Evolutionary conservation across 2,888 invertebrate species (phyloP), one percentile per base, ranked within the genome.

Genomic region (Drosophila greeni): DNA sequence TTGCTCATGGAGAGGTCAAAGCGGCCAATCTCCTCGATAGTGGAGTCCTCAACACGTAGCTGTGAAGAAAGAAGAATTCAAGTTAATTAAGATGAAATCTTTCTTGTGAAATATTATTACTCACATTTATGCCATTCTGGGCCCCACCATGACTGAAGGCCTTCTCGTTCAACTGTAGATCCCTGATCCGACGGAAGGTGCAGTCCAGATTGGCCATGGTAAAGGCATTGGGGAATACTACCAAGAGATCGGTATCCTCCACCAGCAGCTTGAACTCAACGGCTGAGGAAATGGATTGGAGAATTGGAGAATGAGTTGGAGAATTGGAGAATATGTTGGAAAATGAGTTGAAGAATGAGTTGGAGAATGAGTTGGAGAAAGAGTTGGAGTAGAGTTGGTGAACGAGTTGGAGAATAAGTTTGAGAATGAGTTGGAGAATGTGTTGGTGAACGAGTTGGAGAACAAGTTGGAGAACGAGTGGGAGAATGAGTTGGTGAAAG

Each of bases 1-100:
- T 86, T 86, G 29, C 84, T 85, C 60, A 89, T 74, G 5, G 87
- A 86, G 3, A 86, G 84, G 24, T 86, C 87, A 39, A 88, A 86
- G 20, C 86, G 76, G 49, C 85, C 76, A 5, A 89, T 73, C 31
- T 83, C 77, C 8, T 84, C 72, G 23, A 89, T 84, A 11, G 72
- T 57, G 3, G 87, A 85, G 3, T 82, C 71, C 26, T 82, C 78
- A n/a, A 89, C 85, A 34, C 80, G 74, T 3, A 89, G 60, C 88
- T 88, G 48, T 14, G 0, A 16, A 11, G 1, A 8, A 18, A 20
- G 33, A 42, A 42, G n/a, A n/a, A n/a, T n/a, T 42, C 9, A 5
- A 14, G 36, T 33, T 4, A 8, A 34, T 26, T 3, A 12, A 39
- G 3, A 39, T 18, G 5, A 20, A 20, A 3, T 5, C 1, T 2